Base-by-base conservation (phyloP, 1,140 invertebrate species). In the Agrypnia vestita region DNA sequence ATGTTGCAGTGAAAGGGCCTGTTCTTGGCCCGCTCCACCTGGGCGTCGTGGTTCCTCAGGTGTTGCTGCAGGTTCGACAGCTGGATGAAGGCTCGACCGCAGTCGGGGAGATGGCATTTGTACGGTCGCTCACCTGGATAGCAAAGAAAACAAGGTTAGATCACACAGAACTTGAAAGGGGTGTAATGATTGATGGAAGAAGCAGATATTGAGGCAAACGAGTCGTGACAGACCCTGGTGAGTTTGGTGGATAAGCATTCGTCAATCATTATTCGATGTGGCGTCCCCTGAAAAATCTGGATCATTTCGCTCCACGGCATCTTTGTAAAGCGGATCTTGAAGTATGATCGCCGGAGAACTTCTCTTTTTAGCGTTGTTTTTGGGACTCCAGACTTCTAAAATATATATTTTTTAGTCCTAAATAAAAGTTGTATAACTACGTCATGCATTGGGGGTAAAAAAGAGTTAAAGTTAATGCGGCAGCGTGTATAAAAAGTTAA, bases 21-120 rank as follows among this genome's bases (percentile, higher is more conserved):
- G 89, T 97, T 98, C 88, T 98, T 98, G 86, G 97, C 96, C 80
- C 97, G 92, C 87, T 98, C 97, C 78, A 98, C 95, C 88, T 98
- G 97, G 74, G 96, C 96, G 85, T 98, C 97, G 89, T 99, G 97
- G 90, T 98, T 99, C 80, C 97, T 91, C 82, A 99, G 93, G 87
- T 99, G 97, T 86, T 99, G 97, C 86, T 99, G 97, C 11, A 99
- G 93, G 89, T 99, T 99, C 44, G 97, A 98, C 84, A 99, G 92
- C 90, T 99, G 97, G 86, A 98, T 98, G 90, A 99, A 99, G 78
- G 97, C 97, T 84, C 97, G 92, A 25, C 97, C 97, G 89, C 97
- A 99, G 85, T 98, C 97, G 44, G 96, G 96, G 84, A 98, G 91
- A 86, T 98, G 96, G 89, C 97, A 99, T 90, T 97, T 97, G 91